A percentile compares a stretch with the other conserved stretches of the same genome.
Evolutionary conservation across 2,113 vertebrate species (phyloP).

Genomic region (Siphamia tubifer): DNA sequence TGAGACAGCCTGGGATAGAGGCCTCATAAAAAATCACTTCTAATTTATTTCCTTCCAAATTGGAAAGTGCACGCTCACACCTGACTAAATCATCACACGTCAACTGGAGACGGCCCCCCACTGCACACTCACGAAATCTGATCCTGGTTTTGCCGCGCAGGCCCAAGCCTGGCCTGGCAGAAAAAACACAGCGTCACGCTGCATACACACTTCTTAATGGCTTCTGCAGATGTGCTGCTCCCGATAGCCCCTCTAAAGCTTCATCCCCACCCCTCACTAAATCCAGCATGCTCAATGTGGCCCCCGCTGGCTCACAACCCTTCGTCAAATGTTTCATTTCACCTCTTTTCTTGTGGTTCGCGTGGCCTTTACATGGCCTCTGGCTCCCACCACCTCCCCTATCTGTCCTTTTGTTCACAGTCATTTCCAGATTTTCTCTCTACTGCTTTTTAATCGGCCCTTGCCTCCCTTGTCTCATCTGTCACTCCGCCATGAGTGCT

Average conservation of each 20-base stretch:
- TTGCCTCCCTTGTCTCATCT: constrained; percentile 29
- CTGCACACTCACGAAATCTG: constrained; percentile 93
- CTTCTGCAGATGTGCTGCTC: constrained; percentile 91
- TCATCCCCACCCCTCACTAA: constrained; percentile 6
- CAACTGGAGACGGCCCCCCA: constrained; percentile 96
- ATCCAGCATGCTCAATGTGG: constrained; percentile 53
- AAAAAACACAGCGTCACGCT: constrained; percentile 75
- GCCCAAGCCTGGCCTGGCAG: constrained; percentile 87
- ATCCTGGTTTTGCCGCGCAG: constrained; percentile 94
- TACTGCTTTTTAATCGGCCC: neutral
- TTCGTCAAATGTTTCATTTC: constrained; percentile 78
- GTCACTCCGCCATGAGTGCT: constrained; percentile 10
- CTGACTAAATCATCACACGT: constrained; percentile 99
- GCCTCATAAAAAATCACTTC: constrained; percentile 98
- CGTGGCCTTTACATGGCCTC: constrained; percentile 53
- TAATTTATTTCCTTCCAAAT: constrained; percentile 99
- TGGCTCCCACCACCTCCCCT: constrained; percentile 5
- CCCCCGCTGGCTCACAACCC: constrained; percentile 71
- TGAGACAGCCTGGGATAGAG: constrained; percentile 81
- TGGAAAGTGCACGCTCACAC: constrained; percentile 99
- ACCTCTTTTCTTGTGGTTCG: constrained; percentile 7
- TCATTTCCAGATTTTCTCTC: constrained; percentile 1
- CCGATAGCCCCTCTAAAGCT: constrained; percentile 60
- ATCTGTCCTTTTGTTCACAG: neutral
- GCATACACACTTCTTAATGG: constrained; percentile 83